These are phyloP conservation scores for Ganaspis sp. DNA, from an alignment of 1,140 invertebrate species.

Conservation along the genomic window DNA sequence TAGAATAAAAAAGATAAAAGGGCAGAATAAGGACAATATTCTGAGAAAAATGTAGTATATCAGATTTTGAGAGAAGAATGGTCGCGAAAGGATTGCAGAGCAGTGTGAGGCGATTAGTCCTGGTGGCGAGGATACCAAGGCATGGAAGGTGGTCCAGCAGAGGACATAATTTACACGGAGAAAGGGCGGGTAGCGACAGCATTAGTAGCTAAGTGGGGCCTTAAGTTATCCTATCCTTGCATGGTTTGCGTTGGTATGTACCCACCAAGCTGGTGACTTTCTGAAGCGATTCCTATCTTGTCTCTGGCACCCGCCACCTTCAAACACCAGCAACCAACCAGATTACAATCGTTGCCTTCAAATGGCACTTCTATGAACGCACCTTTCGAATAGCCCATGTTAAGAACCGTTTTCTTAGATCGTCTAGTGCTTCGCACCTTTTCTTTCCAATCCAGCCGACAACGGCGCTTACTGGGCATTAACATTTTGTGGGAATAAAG, in stretches of 20 bases:
- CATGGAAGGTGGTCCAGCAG: constrained; percentile 37
- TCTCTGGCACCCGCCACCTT: constrained; percentile 45
- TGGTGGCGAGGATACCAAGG: constrained; percentile 4
- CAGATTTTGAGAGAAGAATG: constrained; percentile 25
- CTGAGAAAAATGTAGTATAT: constrained; percentile 25
- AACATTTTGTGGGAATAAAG: constrained; percentile 48
- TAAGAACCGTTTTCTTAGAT: constrained; percentile 27
- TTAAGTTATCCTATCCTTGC: constrained; percentile 66
- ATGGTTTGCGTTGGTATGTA: constrained; percentile 43
- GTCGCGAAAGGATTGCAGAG: neutral
- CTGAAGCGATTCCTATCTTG: constrained; percentile 47
- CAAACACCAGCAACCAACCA: constrained; percentile 45
- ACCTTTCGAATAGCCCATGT: neutral
- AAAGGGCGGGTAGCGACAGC: constrained; percentile 68
- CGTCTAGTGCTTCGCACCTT: neutral
- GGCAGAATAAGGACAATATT: neutral
- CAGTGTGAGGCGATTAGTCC: constrained; percentile 27
- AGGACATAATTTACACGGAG: constrained; percentile 70
- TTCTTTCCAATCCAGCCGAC: neutral
- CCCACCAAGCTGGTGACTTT: constrained; percentile 37
- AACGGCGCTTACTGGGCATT: constrained; percentile 35
- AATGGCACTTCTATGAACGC: constrained; percentile 41
- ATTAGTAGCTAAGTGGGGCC: constrained; percentile 72
- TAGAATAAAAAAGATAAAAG: neutral
- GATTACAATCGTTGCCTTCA: constrained; percentile 52